A percentile compares a stretch with the other conserved stretches of the same genome.
Conservation (phyloP, 2,113 vertebrate species). For the Phrynosoma blainvillii region DNA sequence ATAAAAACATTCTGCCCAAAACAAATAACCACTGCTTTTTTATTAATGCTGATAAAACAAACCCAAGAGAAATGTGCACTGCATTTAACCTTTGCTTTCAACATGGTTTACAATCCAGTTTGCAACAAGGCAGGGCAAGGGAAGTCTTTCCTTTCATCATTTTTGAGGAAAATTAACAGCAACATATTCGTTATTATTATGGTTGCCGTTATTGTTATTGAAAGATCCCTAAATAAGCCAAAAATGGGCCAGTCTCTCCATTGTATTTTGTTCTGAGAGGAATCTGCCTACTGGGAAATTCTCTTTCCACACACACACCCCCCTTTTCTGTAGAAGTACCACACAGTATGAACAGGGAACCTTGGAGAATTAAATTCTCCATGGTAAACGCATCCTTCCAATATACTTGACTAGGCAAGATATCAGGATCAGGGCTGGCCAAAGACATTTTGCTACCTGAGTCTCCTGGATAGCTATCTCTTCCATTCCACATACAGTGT, state of each 20-base stretch:
- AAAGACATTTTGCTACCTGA: too few relatives aligned
- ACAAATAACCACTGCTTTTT: constrained; percentile 28
- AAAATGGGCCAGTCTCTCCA: background rate
- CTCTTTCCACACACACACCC: background rate
- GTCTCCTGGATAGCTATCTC: too few relatives aligned
- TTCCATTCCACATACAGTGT: too few relatives aligned
- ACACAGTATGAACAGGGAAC: background rate
- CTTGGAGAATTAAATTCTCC: background rate
- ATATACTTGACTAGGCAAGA: too few relatives aligned
- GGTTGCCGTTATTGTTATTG: too few relatives aligned
- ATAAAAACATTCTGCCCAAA: constrained; percentile 38
- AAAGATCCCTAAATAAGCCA: background rate
- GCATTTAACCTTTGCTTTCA: constrained; percentile 32
- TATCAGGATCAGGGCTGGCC: too few relatives aligned
- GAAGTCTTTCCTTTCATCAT: background rate
- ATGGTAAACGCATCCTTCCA: too few relatives aligned
- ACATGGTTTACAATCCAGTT: constrained; percentile 14
- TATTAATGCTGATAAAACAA: constrained; percentile 22
- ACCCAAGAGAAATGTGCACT: constrained; percentile 29
- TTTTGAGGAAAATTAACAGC: background rate
- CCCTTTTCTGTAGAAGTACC: background rate
- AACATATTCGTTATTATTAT: too few relatives aligned
- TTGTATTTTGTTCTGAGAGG: background rate
- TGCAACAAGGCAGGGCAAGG: constrained; percentile 13
- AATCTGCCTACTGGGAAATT: rapidly evolving